Evolutionary conservation across 2,888 invertebrate species (phyloP).

Genomic region (Drosophila subquinaria): DNA sequence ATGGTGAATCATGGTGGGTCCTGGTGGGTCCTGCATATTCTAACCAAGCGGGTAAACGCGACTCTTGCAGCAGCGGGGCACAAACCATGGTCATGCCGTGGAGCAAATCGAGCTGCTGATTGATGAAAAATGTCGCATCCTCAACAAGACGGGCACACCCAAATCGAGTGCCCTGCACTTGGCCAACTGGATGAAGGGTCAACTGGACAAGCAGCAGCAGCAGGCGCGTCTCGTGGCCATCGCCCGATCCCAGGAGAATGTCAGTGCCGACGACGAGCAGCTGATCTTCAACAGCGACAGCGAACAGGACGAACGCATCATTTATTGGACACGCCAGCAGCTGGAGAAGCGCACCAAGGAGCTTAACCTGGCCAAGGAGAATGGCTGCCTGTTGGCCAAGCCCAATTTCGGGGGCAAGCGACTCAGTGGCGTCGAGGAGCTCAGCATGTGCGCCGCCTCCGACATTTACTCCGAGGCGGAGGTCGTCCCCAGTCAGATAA

Average conservation of each 20-base stretch:
- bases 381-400: conserved; percentile 75
- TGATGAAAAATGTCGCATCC: conserved; percentile 88
- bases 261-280: conserved; percentile 84
- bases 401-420: conserved; percentile 83
- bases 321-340: conserved; percentile 90
- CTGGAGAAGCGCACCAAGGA: conserved; percentile 90
- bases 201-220: conserved; percentile 88
- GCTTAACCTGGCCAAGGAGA: conserved; percentile 87
- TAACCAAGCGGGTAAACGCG: conserved; percentile 20
- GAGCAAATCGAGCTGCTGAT: conserved; percentile 88
- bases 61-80: conserved; percentile 63
- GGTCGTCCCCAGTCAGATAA: conserved; percentile 86
- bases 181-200: conserved; percentile 93
- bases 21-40: conserved; percentile 5
- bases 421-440: conserved; percentile 86
- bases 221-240: conserved; percentile 83
- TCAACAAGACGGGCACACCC: conserved; percentile 88
- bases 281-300: conserved; percentile 77
- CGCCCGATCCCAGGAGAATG: conserved; percentile 79
- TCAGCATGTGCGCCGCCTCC: conserved; percentile 84
- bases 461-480: conserved; percentile 83
- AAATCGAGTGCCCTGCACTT: conserved; percentile 91
- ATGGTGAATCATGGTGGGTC: conserved; percentile 6
- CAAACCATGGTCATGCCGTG: conserved; percentile 70
- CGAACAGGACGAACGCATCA: conserved; percentile 84